Evolutionary conservation across 2,113 vertebrate species (phyloP), one percentile per base, ranked within the genome.

Genomic region (Strix uralensis): DNA sequence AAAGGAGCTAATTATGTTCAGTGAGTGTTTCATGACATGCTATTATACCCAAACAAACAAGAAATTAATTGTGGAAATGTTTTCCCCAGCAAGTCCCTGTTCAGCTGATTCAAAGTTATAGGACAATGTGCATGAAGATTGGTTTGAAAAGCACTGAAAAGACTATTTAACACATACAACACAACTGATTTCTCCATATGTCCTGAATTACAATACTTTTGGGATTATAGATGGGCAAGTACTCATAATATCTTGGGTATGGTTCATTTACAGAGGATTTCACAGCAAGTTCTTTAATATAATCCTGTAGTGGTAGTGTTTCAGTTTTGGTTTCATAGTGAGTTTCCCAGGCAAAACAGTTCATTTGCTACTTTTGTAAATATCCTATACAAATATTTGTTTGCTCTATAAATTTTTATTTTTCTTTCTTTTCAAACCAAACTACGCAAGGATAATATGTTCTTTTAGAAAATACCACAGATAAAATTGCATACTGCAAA

Each of bases 51-150:
- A 97, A 97, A 97, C 80, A 97, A 98, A 96, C 94, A 97, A 12
- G 40, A 97, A 97, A 95, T 96, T 97, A 97, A 97, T 97, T 96
- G 90, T 96, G 88, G 81, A 96, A 97, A 80, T 93, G 94, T 97
- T 98, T 97, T 91, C 72, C 95, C 54, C 93, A 86, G 69, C 54
- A 94, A 96, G 55, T 93, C 62, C 44, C 38, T 80, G 14, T 90
- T 96, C 62, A 90, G 11, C 21, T 59, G 40, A 70, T 92, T 96
- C 72, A 94, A 94, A 95, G 47, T 32, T 66, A 72, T 10, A 88
- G 74, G 51, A 67, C 36, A 44, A 54, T 36, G 34, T 75, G 14
- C n/a, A 38, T 63, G 57, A 75, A 79, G 8, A 90, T 9, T 32
- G 15, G 47, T 95, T 95, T 91, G 77, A 46, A 95, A 95, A 95